A percentile compares a stretch with the other conserved stretches of the same genome.
Conservation (phyloP, 2,797 vertebrate genomes). For the Xenops minutus region DNA sequence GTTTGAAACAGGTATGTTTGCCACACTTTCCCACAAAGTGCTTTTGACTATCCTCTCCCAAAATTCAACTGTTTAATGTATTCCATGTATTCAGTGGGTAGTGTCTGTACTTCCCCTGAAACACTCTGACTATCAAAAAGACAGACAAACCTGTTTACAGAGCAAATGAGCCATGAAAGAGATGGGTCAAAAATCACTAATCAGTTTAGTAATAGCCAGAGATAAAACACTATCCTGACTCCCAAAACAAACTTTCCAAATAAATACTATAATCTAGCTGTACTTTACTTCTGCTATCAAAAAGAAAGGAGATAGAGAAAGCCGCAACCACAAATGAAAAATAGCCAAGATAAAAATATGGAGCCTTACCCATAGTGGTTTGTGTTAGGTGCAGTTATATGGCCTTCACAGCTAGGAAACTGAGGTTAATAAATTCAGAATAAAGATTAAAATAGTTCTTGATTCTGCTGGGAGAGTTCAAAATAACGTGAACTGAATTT, state of each 20-base stretch:
- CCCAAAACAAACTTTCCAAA: neutral
- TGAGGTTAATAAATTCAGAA: neutral
- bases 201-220: neutral
- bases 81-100: neutral
- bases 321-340: neutral
- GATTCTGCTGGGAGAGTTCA: neutral
- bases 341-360: neutral
- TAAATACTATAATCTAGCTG: neutral
- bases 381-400: neutral
- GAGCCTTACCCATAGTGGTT: neutral
- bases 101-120: neutral
- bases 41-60: neutral
- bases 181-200: neutral
- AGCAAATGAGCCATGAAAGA: neutral
- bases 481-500: neutral
- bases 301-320: neutral
- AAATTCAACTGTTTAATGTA: neutral
- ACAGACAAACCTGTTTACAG: neutral
- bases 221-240: neutral
- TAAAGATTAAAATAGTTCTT: neutral
- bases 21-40: neutral
- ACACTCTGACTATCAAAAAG: neutral
- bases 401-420: neutral
- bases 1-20: neutral
- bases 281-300: neutral